Evolutionary conservation across 64 coral and sea anemone species (phyloP).

Genomic region (Porites australiensis): DNA sequence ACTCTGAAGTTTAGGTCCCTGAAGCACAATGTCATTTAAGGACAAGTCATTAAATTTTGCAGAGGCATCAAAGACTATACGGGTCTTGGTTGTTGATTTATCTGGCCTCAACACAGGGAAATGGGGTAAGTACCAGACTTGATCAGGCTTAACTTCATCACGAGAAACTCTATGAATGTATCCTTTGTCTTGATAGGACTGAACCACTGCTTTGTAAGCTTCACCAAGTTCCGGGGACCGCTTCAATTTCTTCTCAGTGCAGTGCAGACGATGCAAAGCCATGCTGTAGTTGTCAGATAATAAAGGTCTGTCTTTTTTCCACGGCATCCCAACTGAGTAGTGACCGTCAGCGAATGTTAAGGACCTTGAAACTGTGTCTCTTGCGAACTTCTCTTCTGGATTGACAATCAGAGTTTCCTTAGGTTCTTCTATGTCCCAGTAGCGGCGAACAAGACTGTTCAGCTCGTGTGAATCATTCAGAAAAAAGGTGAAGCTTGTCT

Average conservation of each 20-base stretch:
- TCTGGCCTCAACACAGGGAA: slow-evolving; percentile 85
- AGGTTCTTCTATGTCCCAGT: slow-evolving; percentile 76
- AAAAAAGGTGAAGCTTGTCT: slow-evolving; percentile 55
- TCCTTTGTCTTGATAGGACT: slow-evolving; percentile 57
- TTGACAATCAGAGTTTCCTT: slow-evolving; percentile 39
- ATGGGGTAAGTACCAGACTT: slow-evolving; percentile 71
- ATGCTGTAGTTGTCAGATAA: slow-evolving; percentile 66
- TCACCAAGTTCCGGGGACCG: slow-evolving; percentile 25
- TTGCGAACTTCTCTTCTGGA: slow-evolving; percentile 64
- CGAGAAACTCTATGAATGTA: slow-evolving; percentile 50
- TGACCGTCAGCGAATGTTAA: slow-evolving; percentile 22
- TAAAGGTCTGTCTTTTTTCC: slow-evolving; percentile 27
- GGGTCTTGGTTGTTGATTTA: slow-evolving; percentile 73
- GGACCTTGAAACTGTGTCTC: slow-evolving; percentile 19
- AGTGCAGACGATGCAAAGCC: slow-evolving; percentile 53
- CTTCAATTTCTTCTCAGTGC: slow-evolving; percentile 50
- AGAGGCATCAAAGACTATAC: slow-evolving; percentile 71
- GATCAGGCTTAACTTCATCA: slow-evolving; percentile 30
- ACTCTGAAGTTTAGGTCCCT: slow-evolving; percentile 49
- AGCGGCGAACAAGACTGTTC: slow-evolving; percentile 63
- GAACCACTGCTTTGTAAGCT: slow-evolving; percentile 62
- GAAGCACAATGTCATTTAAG: slow-evolving; percentile 56
- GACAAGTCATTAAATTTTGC: too few relatives aligned
- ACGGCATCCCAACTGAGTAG: slow-evolving; percentile 56
- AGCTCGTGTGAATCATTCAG: slow-evolving; percentile 26